Evolutionary conservation across 1,140 invertebrate genomes (phyloP), one percentile per base, ranked within the genome.

Genomic region (Cotesia vestalis): DNA sequence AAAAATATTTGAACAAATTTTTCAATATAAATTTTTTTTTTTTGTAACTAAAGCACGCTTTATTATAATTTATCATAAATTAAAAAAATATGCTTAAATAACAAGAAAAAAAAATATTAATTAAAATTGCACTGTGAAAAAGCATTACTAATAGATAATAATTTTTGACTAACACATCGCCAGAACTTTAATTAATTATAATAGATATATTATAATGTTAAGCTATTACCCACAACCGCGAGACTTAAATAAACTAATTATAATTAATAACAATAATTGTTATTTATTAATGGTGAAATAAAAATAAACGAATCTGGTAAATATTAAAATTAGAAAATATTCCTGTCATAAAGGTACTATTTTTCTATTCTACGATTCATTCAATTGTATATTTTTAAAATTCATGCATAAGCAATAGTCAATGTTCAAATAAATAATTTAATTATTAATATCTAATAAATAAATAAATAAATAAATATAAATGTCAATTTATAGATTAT

Each of bases 101-200:
- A 72, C 38, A 73, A 71, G 69, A 75, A 73, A 73, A 75, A 75
- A 60, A 71, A 14, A 52, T 66, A 11, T 46, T 71, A 75, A 77
- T 80, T 71, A 75, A 76, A 55, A 77, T 74, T 76, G 77, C 75
- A 80, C 80, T 81, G 80, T 81, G 80, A 81, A 81, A 80, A 81
- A 81, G 80, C 80, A 81, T 80, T 81, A 81, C 78, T 72, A 72
- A 59, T 66, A 66, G 27, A 27, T 27, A 62, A 73, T 9, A 46
- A 46, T 46, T 46, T 69, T 67, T 38, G 36, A 66, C 27, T 59
- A 66, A 72, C 14, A 46, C 51, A 67, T 38, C 35, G 20, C 38
- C n/a, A 36, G 17, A 63, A 68, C 53, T 57, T 69, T 72, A 64
- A 69, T 51, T 66, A 55, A 53, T 46, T n/a, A 72, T 36, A 61